Conservation (phyloP, 64 coral and sea anemone genomes). For the Dendrophyllia cribrosa region DNA sequence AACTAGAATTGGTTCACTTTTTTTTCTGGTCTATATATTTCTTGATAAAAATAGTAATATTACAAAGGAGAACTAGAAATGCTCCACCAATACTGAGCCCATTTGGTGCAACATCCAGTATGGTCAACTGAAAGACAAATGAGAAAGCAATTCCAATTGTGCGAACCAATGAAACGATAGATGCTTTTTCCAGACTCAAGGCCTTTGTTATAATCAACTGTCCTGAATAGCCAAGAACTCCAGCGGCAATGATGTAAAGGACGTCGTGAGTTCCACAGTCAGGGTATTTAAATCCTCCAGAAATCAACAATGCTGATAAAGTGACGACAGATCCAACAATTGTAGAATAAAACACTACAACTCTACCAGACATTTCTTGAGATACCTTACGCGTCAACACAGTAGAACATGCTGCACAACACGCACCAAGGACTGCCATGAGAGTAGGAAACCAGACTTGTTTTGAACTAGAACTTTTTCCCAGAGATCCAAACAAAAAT, state of each 20-base stretch:
- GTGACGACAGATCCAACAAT: conserved; percentile 24
- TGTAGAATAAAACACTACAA: conserved; percentile 55
- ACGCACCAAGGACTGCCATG: conserved; percentile 1
- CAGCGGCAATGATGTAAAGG: conserved; percentile 1
- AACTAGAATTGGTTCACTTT: no score
- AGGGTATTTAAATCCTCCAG: conserved; percentile 54
- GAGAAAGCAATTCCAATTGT: conserved; percentile 40
- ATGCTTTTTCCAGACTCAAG: conserved; percentile 57
- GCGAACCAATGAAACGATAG: conserved; percentile 19
- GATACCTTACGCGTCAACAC: neutral
- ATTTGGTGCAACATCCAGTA: neutral
- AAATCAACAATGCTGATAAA: neutral
- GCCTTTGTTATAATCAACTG: conserved; percentile 28
- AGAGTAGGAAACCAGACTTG: conserved; percentile 48
- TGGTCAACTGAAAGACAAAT: conserved; percentile 47
- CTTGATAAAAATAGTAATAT: conserved; percentile 51
- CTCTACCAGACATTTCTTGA: neutral
- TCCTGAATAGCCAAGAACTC: neutral
- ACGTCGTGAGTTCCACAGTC: conserved; percentile 48
- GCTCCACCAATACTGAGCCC: conserved; percentile 60
- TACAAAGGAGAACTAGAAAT: conserved; percentile 50
- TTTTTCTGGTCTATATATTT: conserved; percentile 8
- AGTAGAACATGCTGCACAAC: neutral
- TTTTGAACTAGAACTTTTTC: neutral
- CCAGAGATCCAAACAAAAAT: conserved; percentile 55